phyloP scores from a whole-genome alignment of 2,888 invertebrate species.

The Harpalus rubripes region DNA sequence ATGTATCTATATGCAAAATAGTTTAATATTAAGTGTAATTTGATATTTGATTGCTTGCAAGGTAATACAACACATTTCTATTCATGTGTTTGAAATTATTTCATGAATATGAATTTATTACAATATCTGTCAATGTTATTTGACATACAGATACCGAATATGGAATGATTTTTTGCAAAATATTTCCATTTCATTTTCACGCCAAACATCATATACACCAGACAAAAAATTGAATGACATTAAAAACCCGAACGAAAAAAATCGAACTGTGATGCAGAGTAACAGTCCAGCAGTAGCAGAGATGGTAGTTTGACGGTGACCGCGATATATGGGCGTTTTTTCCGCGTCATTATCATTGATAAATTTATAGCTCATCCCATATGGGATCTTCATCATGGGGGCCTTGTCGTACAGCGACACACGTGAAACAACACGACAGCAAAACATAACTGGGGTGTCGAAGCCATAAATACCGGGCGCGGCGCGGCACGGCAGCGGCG shows the following conservation, averaged over 20 bases:
- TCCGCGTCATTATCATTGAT: slow-evolving; percentile 59
- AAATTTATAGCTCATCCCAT: slow-evolving; percentile 59
- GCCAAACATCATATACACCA: slow-evolving; percentile 28
- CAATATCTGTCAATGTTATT: slow-evolving; percentile 34
- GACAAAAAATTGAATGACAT: slow-evolving; percentile 47
- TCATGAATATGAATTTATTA: slow-evolving; percentile 44
- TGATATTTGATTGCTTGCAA: neutral
- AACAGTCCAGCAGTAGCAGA: slow-evolving; percentile 22
- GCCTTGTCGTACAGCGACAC: slow-evolving; percentile 34
- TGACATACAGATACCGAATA: slow-evolving; percentile 18
- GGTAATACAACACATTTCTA: neutral
- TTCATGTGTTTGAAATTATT: slow-evolving; percentile 22
- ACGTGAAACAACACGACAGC: slow-evolving; percentile 57
- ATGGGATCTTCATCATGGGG: slow-evolving; percentile 56
- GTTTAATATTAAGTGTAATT: neutral
- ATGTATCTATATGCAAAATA: too few species aligned
- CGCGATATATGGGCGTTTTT: slow-evolving; percentile 50
- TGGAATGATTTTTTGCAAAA: slow-evolving; percentile 23
- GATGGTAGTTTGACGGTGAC: slow-evolving; percentile 24
- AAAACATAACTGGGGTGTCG: slow-evolving; percentile 47
- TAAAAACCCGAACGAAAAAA: slow-evolving; percentile 42
- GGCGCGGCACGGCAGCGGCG: neutral
- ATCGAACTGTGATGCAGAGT: neutral
- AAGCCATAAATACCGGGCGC: slow-evolving; percentile 40
- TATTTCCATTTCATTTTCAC: slow-evolving; percentile 39